A percentile compares a stretch with the other conserved stretches of the same genome.
These are phyloP conservation scores for Tipula lateralis DNA, from an alignment of 2,888 invertebrate species.

Conservation along the genomic window DNA sequence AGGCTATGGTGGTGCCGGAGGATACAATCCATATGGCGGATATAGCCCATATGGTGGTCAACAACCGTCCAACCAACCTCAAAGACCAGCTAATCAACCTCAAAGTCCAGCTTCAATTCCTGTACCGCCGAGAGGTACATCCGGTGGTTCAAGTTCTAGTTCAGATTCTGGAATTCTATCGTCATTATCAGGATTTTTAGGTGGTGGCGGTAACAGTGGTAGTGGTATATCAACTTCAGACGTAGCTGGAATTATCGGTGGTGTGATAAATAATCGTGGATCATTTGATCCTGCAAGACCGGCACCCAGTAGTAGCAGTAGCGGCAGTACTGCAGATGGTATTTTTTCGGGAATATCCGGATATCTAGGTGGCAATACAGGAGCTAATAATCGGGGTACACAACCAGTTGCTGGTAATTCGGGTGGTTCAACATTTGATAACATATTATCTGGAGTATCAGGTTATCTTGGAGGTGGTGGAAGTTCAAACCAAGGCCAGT, in stretches of 20 bases:
- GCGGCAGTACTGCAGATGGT: no score
- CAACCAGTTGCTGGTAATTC: neutral
- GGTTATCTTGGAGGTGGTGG: conserved; percentile 37
- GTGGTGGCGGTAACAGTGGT: conserved; percentile 40
- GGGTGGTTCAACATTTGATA: neutral
- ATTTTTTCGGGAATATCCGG: neutral
- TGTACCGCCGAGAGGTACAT: neutral
- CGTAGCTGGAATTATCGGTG: conserved; percentile 40
- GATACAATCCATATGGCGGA: conserved; percentile 40
- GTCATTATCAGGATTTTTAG: conserved; percentile 28
- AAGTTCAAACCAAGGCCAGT: conserved; percentile 33
- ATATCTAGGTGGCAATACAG: conserved; percentile 37
- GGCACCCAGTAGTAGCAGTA: neutral
- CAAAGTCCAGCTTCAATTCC: conserved; percentile 35
- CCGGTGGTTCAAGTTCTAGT: neutral
- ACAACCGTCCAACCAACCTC: neutral
- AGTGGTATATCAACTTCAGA: conserved; percentile 41
- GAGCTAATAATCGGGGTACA: neutral
- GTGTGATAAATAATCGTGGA: neutral
- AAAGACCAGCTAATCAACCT: neutral
- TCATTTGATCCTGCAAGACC: neutral
- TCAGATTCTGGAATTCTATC: neutral
- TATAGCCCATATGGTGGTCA: conserved; percentile 26
- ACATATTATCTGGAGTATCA: conserved; percentile 13
- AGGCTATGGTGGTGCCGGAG: conserved; percentile 36